Base-by-base conservation (phyloP, 2,113 vertebrate species). In the Myotis brandtii region DNA sequence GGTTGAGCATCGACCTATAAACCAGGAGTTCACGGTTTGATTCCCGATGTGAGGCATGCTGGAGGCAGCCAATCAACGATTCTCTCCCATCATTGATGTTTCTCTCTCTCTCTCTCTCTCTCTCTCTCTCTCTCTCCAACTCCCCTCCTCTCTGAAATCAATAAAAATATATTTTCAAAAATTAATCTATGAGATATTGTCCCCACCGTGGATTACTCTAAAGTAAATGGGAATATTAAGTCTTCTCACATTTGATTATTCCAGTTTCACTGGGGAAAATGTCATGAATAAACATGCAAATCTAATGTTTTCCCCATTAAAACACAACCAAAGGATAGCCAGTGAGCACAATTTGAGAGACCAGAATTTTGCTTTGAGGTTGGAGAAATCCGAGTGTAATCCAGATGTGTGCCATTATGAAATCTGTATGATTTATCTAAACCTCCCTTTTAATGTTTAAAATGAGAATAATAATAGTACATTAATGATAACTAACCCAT, bases 351-450 rank as follows among this genome's bases (percentile, higher is more conserved):
- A 18, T 37, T 17, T 76, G 23, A 94, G 4, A 46, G 32, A 76
- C 4, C 43, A 77, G 40, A 90, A 85, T n/a, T 96, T 96, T 83
- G n/a, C 11, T 50, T 18, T 48, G 37, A 20, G 2, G 2, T 75
- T 59, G 73, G 50, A 72, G 46, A 92, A 90, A 66, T 25, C 10
- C 62, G 30, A 92, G 1, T 90, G 40, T 7, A 88, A 81, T 3
- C 14, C 34, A 95, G 14, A 32, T 66, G 8, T 34, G 46, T 89
- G 17, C 50, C 27, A 76, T 77, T 30, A 40, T 21, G 23, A 75
- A 77, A 43, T 79, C 25, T 84, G 3, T 77, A 43, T 94, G 20
- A 84, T 50, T 69, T 92, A 40, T 14, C n/a, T 64, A 95, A 93
- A 23, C 12, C 46, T 84, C 21, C 20, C 1, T 37, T 91, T 91